These are phyloP conservation scores for Muscina levida DNA, from an alignment of 2,888 invertebrate genomes.

Conservation along the genomic window DNA sequence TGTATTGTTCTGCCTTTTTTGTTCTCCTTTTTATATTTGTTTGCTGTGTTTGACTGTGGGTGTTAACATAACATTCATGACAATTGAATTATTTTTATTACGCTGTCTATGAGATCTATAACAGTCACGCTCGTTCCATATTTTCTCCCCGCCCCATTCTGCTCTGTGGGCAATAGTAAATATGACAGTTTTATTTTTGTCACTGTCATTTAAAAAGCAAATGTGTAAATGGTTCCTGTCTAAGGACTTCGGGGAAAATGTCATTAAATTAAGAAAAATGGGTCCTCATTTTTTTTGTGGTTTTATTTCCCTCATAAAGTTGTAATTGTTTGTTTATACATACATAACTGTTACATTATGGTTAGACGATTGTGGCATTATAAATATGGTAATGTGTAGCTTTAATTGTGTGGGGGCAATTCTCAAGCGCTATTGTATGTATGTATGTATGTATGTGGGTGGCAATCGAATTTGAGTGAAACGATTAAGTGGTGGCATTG, in stretches of 20 bases:
- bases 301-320: not conserved
- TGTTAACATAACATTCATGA: constrained; percentile 35
- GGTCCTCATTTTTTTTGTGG: too few species aligned
- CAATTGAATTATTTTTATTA: constrained; percentile 40
- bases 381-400: too few species aligned
- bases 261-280: not conserved
- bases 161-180: constrained; percentile 8
- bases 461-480: too few species aligned
- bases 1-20: too few species aligned
- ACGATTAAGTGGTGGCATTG: too few species aligned
- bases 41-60: constrained; percentile 12
- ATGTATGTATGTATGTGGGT: too few species aligned
- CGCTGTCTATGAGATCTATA: constrained; percentile 25
- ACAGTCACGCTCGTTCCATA: not conserved
- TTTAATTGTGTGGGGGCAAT: too few species aligned
- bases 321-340: constrained; percentile 12
- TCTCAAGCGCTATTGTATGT: too few species aligned
- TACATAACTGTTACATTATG: not conserved
- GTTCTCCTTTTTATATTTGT: too few species aligned
- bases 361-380: too few species aligned
- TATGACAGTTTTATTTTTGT: constrained; percentile 18
- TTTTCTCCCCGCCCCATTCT: too few species aligned
- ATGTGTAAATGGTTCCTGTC: not conserved
- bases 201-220: not conserved
- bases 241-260: not conserved